These are phyloP conservation scores for Eupleurogrammus muticus DNA, from an alignment of 2,797 vertebrate species.

Conservation along the genomic window DNA sequence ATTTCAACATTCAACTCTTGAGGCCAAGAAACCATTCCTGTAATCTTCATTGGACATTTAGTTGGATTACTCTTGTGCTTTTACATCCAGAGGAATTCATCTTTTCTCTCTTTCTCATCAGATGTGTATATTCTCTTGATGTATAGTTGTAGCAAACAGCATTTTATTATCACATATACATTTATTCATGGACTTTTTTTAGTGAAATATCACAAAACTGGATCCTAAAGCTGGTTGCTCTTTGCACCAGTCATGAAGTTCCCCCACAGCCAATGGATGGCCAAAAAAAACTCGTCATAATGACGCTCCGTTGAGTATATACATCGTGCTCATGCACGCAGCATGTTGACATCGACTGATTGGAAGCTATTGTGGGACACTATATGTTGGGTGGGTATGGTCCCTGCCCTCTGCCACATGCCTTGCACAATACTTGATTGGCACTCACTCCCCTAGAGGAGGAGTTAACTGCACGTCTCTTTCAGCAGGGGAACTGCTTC, in stretches of 20 bases:
- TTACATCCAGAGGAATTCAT: neutral
- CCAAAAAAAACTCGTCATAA: neutral
- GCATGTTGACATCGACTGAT: conserved; percentile 54
- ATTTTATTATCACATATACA: neutral
- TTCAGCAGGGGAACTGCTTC: conserved; percentile 54
- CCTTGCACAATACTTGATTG: conserved; percentile 75
- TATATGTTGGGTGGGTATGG: conserved; percentile 28
- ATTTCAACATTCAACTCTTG: neutral
- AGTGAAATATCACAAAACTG: neutral
- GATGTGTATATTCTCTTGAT: neutral
- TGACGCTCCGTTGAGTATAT: neutral
- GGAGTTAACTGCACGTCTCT: conserved; percentile 79
- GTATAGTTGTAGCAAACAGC: neutral
- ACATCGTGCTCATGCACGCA: neutral
- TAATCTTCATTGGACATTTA: neutral
- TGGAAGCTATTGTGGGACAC: conserved; percentile 52
- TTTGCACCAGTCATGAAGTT: neutral
- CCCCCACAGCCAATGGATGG: neutral
- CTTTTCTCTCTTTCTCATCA: neutral
- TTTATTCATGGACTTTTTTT: too few species aligned
- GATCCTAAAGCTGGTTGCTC: neutral
- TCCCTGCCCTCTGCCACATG: conserved; percentile 46
- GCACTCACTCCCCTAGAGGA: conserved; percentile 75
- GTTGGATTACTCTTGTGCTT: neutral
- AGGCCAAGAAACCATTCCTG: neutral